These are phyloP conservation scores for Tetragonula clypearis DNA, from an alignment of 1,140 invertebrate genomes.

Conservation along the genomic window DNA sequence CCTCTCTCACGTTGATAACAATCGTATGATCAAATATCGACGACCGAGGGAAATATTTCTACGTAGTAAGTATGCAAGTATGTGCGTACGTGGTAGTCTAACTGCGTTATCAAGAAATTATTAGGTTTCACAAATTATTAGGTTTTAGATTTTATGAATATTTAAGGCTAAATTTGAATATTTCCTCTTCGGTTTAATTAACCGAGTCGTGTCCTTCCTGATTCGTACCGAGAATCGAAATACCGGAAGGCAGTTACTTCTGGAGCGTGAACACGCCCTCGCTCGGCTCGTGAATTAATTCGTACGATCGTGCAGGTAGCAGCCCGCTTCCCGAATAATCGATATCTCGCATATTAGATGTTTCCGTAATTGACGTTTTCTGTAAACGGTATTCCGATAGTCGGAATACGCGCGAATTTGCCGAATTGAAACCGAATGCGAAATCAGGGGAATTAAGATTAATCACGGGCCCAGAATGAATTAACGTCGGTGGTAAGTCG, in stretches of 20 bases:
- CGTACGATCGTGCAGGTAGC: neutral
- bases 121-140: neutral
- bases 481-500: neutral
- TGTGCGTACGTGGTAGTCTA: neutral
- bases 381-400: constrained; percentile 1
- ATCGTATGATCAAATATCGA: neutral
- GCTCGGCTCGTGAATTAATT: constrained; percentile 9
- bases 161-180: neutral
- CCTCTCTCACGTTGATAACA: neutral
- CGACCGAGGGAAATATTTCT: neutral
- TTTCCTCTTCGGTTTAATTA: neutral
- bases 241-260: neutral
- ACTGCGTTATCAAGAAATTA: neutral
- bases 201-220: neutral
- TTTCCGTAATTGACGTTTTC: neutral
- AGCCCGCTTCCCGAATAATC: constrained; percentile 7
- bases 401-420: too few species aligned
- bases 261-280: neutral
- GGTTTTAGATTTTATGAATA: neutral
- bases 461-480: neutral
- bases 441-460: neutral
- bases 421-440: neutral
- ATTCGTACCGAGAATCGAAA: neutral
- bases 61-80: neutral
- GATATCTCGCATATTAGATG: constrained; percentile 18